Base-by-base conservation (phyloP, 2,797 vertebrate species). In the Huso huso region DNA sequence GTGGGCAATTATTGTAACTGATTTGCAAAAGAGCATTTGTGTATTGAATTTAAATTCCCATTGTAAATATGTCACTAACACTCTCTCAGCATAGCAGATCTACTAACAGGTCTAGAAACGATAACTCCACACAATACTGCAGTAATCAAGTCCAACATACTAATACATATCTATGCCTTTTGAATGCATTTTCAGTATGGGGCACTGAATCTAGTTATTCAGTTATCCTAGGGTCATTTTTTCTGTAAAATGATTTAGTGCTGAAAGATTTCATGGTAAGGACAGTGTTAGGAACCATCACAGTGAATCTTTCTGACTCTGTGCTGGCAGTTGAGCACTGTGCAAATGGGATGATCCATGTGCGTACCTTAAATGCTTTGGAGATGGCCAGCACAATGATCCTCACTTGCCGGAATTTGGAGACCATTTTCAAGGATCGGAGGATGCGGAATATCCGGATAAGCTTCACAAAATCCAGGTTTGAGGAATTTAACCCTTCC, bases 351-450 rank as follows among this genome's bases (percentile, higher is more conserved):
- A 10, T 11, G 2, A 51, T 37, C 7, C 18, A 18, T 18, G 52
- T 10, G 5, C 67, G 76, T 66, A 85, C 84, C 81, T 81, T 84
- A n/a, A 85, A 61, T n/a, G 79, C 75, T 71, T 78, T 83, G 57
- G 68, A 69, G 10, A 88, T 68, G 61, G 82, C 73, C 74, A 83
- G 71, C 73, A 87, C 75, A 59, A 86, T 81, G 55, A 86, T 69
- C 48, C 74, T 75, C 18, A 85, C 68, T 69, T 82, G 79, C 57
- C 13, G 66, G 59, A 84, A 75, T 66, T 70, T 77, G 51, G 76
- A 67, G 66, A 84, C 77, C 15, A 85, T 79, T 71, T 83, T 84
- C 63, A 86, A 74, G 66, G 80, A 76, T 6, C 82, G 71, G 63
- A 84, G 65, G 37, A 85, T 70, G 4, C 77, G 74, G 61, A 74